Evolutionary conservation across 2,113 vertebrate genomes (phyloP).

Genomic region (Butastur rufipennis): DNA sequence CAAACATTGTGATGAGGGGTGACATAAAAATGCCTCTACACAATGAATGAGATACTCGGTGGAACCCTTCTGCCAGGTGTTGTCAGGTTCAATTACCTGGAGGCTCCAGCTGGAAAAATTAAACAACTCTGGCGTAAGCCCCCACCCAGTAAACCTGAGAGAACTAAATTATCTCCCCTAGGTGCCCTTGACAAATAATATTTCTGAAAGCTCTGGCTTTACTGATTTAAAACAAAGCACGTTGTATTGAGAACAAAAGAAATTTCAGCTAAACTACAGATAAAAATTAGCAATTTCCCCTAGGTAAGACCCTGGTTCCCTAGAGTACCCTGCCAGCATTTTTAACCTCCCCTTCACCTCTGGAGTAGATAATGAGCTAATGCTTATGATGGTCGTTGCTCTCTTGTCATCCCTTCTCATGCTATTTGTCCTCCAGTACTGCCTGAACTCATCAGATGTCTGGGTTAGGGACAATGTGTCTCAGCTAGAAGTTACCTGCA

Average conservation of each 20-base stretch:
- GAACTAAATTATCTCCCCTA: neutral
- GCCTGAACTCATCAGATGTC: neutral
- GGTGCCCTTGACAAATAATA: neutral
- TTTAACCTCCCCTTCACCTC: neutral
- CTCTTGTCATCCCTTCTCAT: neutral
- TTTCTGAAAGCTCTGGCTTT: neutral
- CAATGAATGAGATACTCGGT: neutral
- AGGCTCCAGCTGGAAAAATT: neutral
- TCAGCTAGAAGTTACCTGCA: neutral
- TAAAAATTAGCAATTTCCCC: neutral
- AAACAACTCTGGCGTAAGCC: neutral
- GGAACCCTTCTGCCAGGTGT: constrained; percentile 2
- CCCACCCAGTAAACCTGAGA: neutral
- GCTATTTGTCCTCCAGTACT: neutral
- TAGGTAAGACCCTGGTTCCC: neutral
- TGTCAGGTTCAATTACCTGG: neutral
- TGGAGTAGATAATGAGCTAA: neutral
- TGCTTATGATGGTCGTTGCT: fast-evolving
- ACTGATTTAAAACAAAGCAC: neutral
- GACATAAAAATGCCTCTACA: constrained; percentile 6
- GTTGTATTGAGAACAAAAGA: neutral
- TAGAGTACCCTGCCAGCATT: neutral
- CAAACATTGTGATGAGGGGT: neutral
- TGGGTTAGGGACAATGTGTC: neutral
- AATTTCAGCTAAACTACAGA: neutral